phyloP scores from a whole-genome alignment of 2,113 vertebrate genomes.

The Trematomus loennbergii region DNA sequence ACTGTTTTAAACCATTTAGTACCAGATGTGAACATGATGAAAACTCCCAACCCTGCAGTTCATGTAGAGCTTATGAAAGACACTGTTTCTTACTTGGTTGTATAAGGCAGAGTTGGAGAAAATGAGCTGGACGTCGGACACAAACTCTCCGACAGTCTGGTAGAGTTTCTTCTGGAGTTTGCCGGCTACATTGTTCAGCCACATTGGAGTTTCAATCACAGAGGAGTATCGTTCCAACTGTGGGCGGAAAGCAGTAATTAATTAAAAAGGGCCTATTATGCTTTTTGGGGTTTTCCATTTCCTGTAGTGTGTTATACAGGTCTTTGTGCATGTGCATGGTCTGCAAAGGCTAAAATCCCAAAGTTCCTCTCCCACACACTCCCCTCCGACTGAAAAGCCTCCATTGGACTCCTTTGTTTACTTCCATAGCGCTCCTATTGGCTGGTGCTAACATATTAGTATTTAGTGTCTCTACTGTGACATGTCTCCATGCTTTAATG shows the following conservation, averaged over 20 bases:
- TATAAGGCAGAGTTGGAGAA: slow-evolving; percentile 73
- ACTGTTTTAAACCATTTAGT: neutral
- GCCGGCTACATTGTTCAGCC: slow-evolving; percentile 62
- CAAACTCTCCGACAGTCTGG: slow-evolving; percentile 69
- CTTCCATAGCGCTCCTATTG: too few species aligned
- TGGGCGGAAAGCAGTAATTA: neutral
- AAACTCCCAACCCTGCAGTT: neutral
- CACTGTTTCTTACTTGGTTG: slow-evolving; percentile 68
- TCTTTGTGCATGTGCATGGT: too few species aligned
- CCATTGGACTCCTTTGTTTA: too few species aligned
- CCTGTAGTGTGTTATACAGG: too few species aligned
- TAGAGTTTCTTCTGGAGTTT: slow-evolving; percentile 67
- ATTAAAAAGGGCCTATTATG: too few species aligned
- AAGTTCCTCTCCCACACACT: too few species aligned
- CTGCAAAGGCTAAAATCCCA: too few species aligned
- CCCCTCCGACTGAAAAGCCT: too few species aligned
- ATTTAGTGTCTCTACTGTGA: too few species aligned
- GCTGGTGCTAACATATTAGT: too few species aligned
- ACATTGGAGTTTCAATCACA: slow-evolving; percentile 68
- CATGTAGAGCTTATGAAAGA: neutral
- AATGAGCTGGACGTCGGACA: slow-evolving; percentile 73
- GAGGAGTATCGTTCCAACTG: slow-evolving; percentile 55
- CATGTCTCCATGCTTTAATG: too few species aligned
- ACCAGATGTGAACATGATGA: neutral
- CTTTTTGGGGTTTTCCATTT: too few species aligned